phyloP scores from a whole-genome alignment of 2,113 vertebrate genomes.

The Laterallus jamaicensis region DNA sequence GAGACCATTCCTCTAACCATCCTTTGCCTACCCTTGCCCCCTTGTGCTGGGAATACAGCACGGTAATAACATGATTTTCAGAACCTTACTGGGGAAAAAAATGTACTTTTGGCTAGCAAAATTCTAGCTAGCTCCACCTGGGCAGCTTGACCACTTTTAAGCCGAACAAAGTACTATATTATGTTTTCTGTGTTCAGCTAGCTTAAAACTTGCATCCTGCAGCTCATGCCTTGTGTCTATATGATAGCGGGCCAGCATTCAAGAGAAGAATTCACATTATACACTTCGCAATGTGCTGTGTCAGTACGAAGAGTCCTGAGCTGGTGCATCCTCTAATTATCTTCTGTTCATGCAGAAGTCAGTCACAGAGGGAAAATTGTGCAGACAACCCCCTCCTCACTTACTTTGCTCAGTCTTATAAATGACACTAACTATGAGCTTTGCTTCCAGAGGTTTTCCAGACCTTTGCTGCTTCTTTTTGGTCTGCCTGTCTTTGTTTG shows the following conservation, averaged over 20 bases:
- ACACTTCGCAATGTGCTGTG: not conserved
- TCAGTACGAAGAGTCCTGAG: not conserved
- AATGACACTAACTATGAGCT: not conserved
- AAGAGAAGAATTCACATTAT: not conserved
- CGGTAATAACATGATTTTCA: not conserved
- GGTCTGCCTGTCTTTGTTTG: not conserved
- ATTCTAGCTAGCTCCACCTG: not conserved
- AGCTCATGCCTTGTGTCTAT: not conserved
- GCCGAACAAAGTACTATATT: not conserved
- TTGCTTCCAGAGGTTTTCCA: conserved; percentile 19
- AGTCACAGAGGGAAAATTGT: not conserved
- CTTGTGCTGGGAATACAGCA: not conserved
- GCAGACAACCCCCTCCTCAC: not conserved
- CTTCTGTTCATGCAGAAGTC: not conserved
- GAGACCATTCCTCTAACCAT: not conserved
- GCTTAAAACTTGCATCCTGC: not conserved
- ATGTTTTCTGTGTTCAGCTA: not conserved
- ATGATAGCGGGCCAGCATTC: not conserved
- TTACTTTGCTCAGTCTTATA: not conserved
- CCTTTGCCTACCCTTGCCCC: not conserved
- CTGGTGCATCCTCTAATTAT: not conserved
- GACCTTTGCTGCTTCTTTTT: conserved; percentile 5
- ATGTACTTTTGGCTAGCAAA: not conserved
- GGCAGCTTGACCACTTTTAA: not conserved
- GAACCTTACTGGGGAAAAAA: not conserved